Base-by-base conservation (phyloP, 2,113 vertebrate species). In the Scalopus aquaticus region DNA sequence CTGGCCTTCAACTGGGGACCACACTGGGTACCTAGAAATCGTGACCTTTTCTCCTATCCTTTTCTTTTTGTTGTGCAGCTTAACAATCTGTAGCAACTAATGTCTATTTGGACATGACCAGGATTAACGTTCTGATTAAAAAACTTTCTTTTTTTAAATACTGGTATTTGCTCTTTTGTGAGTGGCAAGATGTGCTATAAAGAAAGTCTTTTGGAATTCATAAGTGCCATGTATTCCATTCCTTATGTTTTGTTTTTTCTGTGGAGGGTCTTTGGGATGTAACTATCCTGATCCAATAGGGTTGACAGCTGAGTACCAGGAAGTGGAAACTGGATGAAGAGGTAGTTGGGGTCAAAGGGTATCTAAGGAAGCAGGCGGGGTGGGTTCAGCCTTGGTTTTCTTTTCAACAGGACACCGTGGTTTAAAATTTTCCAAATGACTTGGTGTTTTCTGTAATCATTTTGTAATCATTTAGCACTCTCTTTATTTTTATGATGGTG, bases 1-100 rank as follows among this genome's bases (percentile, higher is more conserved):
- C 60, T 6, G n/a, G 8, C 0, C 35, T 37, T 0, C 0, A 1
- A 1, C 4, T 28, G 37, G 0, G 7, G 7, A 20, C 54, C 24
- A 9, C 9, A 10, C 22, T 30, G 26, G 49, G 24, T n/a, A 11
- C 32, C 42, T 22, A 30, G 77, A 88, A 67, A 19, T n/a, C 16
- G 0, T 49, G 0, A 9, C 42, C 72, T 76, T 26, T 35, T 39
- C 69, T 82, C 64, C 81, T 65, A 35, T 44, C 58, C 64, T 46
- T 46, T 81, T 54, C 6, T 81, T 74, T n/a, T 2, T 79, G 79
- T 74, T 44, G 11, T 62, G 24, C 30, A 51, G 28, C n/a, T 72
- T 44, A 32, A 1, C 24, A 58, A 17, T 56, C 35, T 83, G 30
- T 6, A 72, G 67, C 32, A 73, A 42, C 30, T 62, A 28, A 42